phyloP scores from a whole-genome alignment of 2,888 invertebrate genomes.

The Rotaria magnacalcarata region DNA sequence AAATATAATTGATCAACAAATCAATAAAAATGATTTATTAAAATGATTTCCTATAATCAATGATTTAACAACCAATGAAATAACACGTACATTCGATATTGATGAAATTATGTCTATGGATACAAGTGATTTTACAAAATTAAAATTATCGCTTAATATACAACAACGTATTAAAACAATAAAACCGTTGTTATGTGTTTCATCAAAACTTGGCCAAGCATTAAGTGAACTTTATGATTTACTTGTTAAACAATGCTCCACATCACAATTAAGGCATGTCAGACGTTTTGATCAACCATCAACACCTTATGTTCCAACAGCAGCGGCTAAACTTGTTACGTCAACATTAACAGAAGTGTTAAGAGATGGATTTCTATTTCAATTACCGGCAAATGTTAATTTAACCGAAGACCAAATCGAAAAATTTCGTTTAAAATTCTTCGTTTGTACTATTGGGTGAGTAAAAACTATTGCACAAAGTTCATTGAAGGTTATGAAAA shows the following conservation, averaged over 20 bases:
- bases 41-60: too few species aligned
- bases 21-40: too few species aligned
- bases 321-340: conserved; percentile 71
- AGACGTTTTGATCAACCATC: conserved; percentile 71
- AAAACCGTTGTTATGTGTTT: conserved; percentile 66
- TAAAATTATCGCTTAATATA: too few species aligned
- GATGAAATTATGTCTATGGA: too few species aligned
- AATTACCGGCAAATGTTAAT: neutral
- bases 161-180: conserved; percentile 72
- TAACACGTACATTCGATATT: too few species aligned
- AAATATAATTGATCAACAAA: conserved; percentile 1
- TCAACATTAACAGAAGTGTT: conserved; percentile 68
- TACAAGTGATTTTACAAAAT: too few species aligned
- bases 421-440: conserved; percentile 67
- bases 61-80: conserved; percentile 37
- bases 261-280: conserved; percentile 71
- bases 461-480: too few species aligned
- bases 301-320: conserved; percentile 67
- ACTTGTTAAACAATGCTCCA: conserved; percentile 75
- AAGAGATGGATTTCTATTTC: conserved; percentile 25
- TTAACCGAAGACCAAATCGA: neutral
- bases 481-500: too few species aligned
- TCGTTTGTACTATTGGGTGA: conserved; percentile 71
- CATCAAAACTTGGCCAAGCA: conserved; percentile 68
- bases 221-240: conserved; percentile 75